Percentiles rank a stretch among this genome's conserved stretches.
Conservation (phyloP, 1,140 invertebrate genomes). For the Arctopsyche grandis region DNA sequence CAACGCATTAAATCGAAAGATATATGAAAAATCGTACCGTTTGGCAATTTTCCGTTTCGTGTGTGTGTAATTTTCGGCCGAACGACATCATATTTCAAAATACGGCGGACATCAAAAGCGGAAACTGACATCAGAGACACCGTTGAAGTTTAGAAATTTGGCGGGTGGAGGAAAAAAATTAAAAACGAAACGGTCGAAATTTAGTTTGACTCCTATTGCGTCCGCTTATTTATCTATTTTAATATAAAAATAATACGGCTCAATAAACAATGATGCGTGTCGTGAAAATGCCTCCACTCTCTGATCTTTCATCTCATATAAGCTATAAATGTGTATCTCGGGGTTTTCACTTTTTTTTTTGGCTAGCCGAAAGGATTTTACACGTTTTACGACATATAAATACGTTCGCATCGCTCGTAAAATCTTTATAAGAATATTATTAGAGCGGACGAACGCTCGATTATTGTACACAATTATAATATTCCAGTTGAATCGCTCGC, state of each 20-base stretch:
- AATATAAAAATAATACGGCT: not conserved
- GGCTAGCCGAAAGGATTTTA: not conserved
- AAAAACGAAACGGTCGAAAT: slow-evolving; percentile 4
- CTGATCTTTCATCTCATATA: slow-evolving; percentile 20
- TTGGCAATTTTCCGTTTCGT: slow-evolving; percentile 15
- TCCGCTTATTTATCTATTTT: slow-evolving; percentile 2
- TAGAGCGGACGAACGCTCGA: not conserved
- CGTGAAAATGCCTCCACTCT: not conserved
- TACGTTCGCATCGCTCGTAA: slow-evolving; percentile 15
- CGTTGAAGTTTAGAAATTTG: slow-evolving; percentile 1
- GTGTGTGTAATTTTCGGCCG: not conserved
- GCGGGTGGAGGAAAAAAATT: not conserved
- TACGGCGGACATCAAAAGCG: slow-evolving; percentile 13
- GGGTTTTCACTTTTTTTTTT: not conserved
- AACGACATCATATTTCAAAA: slow-evolving; percentile 28
- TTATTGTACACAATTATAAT: not conserved
- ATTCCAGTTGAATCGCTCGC: not conserved
- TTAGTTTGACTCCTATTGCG: not conserved
- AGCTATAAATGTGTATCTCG: slow-evolving; percentile 15
- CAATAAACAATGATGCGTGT: not conserved
- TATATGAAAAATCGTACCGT: slow-evolving; percentile 18
- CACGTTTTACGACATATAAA: slow-evolving; percentile 8
- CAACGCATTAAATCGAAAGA: slow-evolving; percentile 7
- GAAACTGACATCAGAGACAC: slow-evolving; percentile 22
- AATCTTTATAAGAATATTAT: slow-evolving; percentile 21